A percentile compares a stretch with the other conserved stretches of the same genome.
Conservation (phyloP, 2,113 vertebrate genomes). For the Copsychus sechellarum region DNA sequence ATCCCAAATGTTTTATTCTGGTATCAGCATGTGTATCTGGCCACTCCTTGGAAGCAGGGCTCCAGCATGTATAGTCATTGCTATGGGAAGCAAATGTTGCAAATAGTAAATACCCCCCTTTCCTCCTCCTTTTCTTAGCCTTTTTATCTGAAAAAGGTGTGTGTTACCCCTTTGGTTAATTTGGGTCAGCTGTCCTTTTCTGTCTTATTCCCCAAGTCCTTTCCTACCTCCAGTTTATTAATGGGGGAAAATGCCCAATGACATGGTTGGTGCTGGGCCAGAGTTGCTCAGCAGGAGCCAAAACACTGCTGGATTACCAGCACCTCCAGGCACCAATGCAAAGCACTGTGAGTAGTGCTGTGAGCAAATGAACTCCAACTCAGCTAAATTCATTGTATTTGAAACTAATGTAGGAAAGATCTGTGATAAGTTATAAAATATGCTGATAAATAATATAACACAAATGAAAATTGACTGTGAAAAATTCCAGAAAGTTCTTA, state of each 20-base stretch:
- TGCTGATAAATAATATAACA: background rate
- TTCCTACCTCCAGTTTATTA: background rate
- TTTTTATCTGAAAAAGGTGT: background rate
- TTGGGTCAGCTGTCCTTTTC: background rate
- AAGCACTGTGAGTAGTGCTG: background rate
- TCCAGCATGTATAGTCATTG: background rate
- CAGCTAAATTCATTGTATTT: background rate
- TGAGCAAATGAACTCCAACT: background rate
- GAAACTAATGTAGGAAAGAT: background rate
- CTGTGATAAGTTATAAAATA: background rate
- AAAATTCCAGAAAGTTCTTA: background rate
- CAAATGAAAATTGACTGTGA: background rate
- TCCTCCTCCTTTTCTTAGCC: background rate
- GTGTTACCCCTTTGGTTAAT: background rate
- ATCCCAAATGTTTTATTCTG: background rate
- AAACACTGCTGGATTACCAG: background rate
- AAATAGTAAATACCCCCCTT: background rate
- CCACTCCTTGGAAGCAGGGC: background rate
- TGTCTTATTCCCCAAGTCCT: background rate
- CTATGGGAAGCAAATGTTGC: background rate
- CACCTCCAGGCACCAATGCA: background rate
- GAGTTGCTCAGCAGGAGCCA: background rate
- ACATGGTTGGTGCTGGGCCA: background rate
- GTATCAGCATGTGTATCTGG: background rate
- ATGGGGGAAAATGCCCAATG: background rate